phyloP scores from a whole-genome alignment of 2,797 vertebrate species.

The Parambassis ranga region DNA sequence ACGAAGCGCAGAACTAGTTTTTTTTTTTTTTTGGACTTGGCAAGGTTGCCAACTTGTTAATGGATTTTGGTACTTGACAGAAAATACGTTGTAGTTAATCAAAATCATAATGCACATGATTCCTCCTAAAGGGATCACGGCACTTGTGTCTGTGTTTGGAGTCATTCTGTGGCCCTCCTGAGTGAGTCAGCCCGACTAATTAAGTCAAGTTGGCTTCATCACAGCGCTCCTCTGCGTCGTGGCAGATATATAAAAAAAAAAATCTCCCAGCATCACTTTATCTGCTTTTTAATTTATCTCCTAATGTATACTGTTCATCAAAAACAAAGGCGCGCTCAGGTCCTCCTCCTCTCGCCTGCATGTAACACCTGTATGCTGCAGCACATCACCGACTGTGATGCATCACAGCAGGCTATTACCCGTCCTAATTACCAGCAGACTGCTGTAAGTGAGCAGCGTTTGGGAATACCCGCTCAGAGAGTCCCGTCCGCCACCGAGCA shows the following conservation, averaged over 20 bases:
- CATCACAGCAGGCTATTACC: slow-evolving; percentile 66
- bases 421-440: slow-evolving; percentile 71
- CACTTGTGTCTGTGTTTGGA: slow-evolving; percentile 13
- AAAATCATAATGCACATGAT: slow-evolving; percentile 20
- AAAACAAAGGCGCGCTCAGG: too few relatives aligned
- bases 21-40: slow-evolving; percentile 24
- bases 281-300: background rate
- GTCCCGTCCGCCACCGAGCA: slow-evolving; percentile 52
- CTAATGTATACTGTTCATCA: background rate
- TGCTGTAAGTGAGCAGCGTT: slow-evolving; percentile 69
- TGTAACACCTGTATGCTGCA: slow-evolving; percentile 18
- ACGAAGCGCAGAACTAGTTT: slow-evolving; percentile 22
- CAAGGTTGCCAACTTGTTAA: slow-evolving; percentile 44
- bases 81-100: slow-evolving; percentile 41
- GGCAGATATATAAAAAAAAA: background rate
- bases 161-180: slow-evolving; percentile 18
- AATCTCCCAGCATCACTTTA: background rate
- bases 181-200: slow-evolving; percentile 31
- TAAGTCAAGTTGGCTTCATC: slow-evolving; percentile 16
- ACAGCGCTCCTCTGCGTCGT: background rate
- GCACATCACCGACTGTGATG: slow-evolving; percentile 18
- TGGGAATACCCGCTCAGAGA: slow-evolving; percentile 56
- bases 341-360: too few relatives aligned
- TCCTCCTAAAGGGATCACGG: slow-evolving; percentile 7
- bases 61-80: slow-evolving; percentile 41